Evolutionary conservation across 2,797 vertebrate genomes (phyloP).

Genomic region (Oryzias dopingdopingensis): DNA sequence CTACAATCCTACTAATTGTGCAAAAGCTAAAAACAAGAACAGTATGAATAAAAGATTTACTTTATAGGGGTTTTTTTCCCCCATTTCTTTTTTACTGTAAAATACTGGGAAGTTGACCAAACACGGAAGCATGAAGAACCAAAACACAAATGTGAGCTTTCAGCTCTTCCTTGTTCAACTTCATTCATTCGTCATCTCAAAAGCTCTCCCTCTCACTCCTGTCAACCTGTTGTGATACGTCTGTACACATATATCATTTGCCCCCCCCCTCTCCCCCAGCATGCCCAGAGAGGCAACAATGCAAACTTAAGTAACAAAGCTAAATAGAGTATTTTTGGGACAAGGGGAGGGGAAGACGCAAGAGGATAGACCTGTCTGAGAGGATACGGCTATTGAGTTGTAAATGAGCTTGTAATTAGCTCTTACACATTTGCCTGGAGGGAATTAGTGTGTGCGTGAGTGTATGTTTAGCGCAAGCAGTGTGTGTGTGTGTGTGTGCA

Average conservation of each 20-base stretch:
- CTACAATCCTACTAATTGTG: no score
- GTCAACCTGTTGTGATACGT: slow-evolving; percentile 25
- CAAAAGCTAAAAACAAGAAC: no score
- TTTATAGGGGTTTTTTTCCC: no score
- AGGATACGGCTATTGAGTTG: slow-evolving; percentile 75
- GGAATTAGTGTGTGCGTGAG: slow-evolving; percentile 60
- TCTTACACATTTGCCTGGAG: slow-evolving; percentile 73
- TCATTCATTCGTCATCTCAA: slow-evolving; percentile 36
- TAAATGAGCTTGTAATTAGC: slow-evolving; percentile 82
- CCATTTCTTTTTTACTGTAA: no score
- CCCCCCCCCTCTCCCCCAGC: slow-evolving; percentile 36
- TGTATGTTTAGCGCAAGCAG: slow-evolving; percentile 55
- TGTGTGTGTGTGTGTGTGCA: slow-evolving; percentile 62
- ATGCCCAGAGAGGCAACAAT: slow-evolving; percentile 35
- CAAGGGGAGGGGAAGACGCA: slow-evolving; percentile 16
- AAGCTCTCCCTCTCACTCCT: slow-evolving; percentile 12
- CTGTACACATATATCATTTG: slow-evolving; percentile 41
- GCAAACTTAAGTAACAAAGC: slow-evolving; percentile 12
- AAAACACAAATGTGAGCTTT: neutral
- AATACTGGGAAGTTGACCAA: no score
- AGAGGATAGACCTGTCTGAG: slow-evolving; percentile 64
- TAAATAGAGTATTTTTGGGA: slow-evolving; percentile 31
- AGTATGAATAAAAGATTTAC: no score
- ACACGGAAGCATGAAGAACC: no score
- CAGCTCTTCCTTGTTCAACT: slow-evolving; percentile 28